These are phyloP conservation scores for Limnodromus scolopaceus DNA, from an alignment of 2,797 vertebrate species.

Conservation along the genomic window DNA sequence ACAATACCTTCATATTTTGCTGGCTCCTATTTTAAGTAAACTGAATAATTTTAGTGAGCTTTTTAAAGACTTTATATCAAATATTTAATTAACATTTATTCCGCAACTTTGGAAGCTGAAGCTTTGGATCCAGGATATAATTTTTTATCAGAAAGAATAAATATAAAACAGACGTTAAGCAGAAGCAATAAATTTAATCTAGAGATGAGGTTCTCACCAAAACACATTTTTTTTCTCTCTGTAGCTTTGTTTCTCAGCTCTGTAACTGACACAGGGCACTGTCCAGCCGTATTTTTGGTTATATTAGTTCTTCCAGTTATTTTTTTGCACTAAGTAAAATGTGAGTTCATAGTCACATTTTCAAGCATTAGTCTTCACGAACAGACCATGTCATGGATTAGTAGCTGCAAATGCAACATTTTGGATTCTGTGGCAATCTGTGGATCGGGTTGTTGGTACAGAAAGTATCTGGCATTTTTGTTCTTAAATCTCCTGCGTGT, in stretches of 20 bases:
- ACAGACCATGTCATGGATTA: neutral
- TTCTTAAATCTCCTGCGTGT: neutral
- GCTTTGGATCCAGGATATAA: conserved; percentile 5
- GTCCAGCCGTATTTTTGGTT: neutral
- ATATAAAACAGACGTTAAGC: conserved; percentile 38
- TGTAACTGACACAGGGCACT: neutral
- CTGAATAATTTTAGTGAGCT: neutral
- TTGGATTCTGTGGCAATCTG: neutral
- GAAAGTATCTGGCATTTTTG: neutral
- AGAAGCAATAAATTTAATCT: conserved; percentile 38
- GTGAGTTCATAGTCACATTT: neutral
- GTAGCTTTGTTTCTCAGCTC: conserved; percentile 2
- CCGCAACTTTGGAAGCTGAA: neutral
- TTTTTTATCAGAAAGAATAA: conserved; percentile 37
- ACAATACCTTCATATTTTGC: neutral
- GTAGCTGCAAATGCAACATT: neutral
- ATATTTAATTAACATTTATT: conserved; percentile 57
- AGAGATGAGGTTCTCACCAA: conserved; percentile 14
- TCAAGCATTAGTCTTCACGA: neutral
- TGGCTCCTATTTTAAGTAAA: conserved; percentile 42
- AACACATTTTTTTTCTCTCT: neutral
- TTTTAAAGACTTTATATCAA: conserved; percentile 23
- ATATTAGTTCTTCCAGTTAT: neutral
- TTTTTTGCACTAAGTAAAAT: neutral
- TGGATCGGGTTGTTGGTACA: neutral